Conservation (phyloP, 1,140 invertebrate genomes). For the Babylonia areolata region DNA sequence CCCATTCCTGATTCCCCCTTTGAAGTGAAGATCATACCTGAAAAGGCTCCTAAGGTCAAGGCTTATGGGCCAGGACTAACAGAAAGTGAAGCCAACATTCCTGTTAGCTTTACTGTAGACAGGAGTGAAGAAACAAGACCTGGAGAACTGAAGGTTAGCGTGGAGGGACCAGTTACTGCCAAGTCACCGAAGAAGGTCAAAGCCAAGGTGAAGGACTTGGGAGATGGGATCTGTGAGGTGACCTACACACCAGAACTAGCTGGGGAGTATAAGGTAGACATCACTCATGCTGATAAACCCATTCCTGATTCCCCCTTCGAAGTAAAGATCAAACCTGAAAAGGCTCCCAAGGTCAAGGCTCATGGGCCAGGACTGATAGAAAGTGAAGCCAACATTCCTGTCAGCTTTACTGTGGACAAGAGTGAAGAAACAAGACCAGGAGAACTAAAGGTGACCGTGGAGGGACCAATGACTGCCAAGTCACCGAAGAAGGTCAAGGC, state of each 20-base stretch:
- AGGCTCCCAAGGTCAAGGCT: conserved; percentile 81
- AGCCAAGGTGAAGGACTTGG: background rate
- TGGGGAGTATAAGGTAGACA: background rate
- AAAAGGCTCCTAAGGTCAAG: conserved; percentile 67
- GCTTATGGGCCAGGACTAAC: conserved; percentile 82
- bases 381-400: conserved; percentile 81
- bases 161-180: too few species aligned
- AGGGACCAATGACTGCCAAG: too few species aligned
- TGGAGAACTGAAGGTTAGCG: background rate
- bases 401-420: conserved; percentile 82
- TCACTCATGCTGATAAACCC: background rate
- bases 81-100: conserved; percentile 59
- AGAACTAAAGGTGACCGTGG: conserved; percentile 88
- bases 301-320: conserved; percentile 77
- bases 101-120: conserved; percentile 7
- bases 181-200: too few species aligned
- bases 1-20: conserved; percentile 97
- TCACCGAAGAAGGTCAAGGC: conserved; percentile 88
- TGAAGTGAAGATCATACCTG: conserved; percentile 85
- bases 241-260: background rate
- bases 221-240: background rate
- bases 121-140: background rate
- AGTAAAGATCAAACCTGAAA: conserved; percentile 83
- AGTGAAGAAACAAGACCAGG: conserved; percentile 77
- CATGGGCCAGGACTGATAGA: conserved; percentile 47